Percentiles rank a stretch among this genome's conserved stretches.
Conservation (phyloP, 2,888 invertebrate genomes). For the Trachelus tabidus region DNA sequence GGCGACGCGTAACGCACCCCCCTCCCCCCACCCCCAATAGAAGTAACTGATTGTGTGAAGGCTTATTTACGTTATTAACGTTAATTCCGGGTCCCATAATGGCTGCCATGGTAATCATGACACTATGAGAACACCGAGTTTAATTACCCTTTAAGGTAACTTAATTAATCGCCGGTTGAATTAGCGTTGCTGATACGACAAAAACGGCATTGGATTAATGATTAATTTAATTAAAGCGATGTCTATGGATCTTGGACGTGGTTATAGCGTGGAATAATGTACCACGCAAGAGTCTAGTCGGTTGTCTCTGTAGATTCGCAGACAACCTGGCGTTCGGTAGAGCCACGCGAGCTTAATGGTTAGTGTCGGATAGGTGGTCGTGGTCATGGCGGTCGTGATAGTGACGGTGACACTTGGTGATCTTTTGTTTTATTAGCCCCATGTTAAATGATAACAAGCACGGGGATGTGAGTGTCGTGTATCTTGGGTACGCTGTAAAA, state of each 20-base stretch:
- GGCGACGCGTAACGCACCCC: neutral
- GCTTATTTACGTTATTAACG: neutral
- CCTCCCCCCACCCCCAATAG: neutral
- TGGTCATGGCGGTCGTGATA: neutral
- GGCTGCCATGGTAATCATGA: neutral
- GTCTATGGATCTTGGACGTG: constrained; percentile 30
- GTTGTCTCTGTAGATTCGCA: constrained; percentile 25
- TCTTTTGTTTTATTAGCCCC: constrained; percentile 31
- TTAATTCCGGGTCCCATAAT: neutral
- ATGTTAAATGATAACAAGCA: constrained; percentile 51
- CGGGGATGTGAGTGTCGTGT: constrained; percentile 41
- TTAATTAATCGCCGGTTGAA: constrained; percentile 44
- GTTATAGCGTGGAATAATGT: constrained; percentile 33
- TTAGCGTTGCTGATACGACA: constrained; percentile 64
- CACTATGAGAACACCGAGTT: neutral
- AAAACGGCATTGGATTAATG: constrained; percentile 50
- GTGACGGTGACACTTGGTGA: constrained; percentile 5
- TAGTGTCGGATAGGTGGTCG: constrained; percentile 35
- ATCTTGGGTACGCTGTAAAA: constrained; percentile 45
- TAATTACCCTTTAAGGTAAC: neutral
- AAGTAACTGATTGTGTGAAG: neutral
- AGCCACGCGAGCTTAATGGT: constrained; percentile 32
- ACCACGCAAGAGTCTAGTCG: constrained; percentile 3
- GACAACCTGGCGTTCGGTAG: constrained; percentile 16
- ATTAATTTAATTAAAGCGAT: constrained; percentile 44